A percentile compares a stretch with the other conserved stretches of the same genome.
phyloP scores from a whole-genome alignment of 2,888 invertebrate genomes.

The Tenthredo mesomela region DNA sequence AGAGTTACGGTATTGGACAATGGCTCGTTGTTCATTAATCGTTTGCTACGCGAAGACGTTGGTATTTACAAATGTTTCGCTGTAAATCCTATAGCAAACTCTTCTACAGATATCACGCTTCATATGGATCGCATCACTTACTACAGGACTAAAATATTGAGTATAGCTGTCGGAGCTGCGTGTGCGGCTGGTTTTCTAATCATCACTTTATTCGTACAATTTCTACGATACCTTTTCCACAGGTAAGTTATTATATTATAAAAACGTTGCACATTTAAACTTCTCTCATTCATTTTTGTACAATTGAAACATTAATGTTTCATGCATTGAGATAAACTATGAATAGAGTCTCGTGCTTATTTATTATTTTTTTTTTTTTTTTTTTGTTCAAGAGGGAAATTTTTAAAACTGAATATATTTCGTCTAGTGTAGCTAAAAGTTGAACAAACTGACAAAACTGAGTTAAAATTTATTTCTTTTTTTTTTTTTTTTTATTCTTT shows the following conservation, averaged over 20 bases:
- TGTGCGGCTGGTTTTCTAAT: slow-evolving; percentile 90
- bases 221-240: slow-evolving; percentile 85
- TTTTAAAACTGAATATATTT: too few relatives aligned
- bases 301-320: too few relatives aligned
- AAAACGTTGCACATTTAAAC: too few relatives aligned
- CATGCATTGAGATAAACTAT: slow-evolving; percentile 19
- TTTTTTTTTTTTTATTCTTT: not conserved
- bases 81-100: slow-evolving; percentile 90
- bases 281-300: too few relatives aligned
- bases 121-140: slow-evolving; percentile 93
- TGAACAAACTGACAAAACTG: not conserved
- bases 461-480: too few relatives aligned
- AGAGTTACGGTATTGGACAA: slow-evolving; percentile 86
- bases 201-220: slow-evolving; percentile 89
- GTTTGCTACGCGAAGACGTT: slow-evolving; percentile 88
- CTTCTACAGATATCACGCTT: slow-evolving; percentile 86
- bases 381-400: too few relatives aligned
- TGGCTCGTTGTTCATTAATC: slow-evolving; percentile 88
- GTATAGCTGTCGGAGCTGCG: slow-evolving; percentile 89
- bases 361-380: too few relatives aligned
- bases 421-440: not conserved
- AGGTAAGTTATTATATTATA: too few relatives aligned
- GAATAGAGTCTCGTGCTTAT: slow-evolving; percentile 43
- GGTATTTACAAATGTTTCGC: slow-evolving; percentile 93
- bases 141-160: slow-evolving; percentile 90